phyloP scores from a whole-genome alignment of 1,140 invertebrate genomes.

The Argopecten irradians region DNA sequence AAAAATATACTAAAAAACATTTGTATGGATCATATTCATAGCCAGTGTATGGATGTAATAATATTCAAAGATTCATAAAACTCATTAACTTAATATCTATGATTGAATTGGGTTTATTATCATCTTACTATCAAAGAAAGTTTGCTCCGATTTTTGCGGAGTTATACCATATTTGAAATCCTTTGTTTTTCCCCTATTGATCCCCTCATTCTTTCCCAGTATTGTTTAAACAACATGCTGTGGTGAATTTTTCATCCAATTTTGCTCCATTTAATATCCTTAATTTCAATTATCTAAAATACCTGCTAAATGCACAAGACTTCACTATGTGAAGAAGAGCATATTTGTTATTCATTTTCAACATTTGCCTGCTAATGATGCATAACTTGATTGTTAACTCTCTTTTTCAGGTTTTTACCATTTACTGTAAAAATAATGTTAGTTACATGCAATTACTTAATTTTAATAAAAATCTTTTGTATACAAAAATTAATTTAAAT shows the following conservation, averaged over 20 bases:
- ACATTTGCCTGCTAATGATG: too few species aligned
- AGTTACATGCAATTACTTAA: too few species aligned
- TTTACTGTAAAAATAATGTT: too few species aligned
- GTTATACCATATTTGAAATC: background rate
- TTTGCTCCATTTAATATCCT: background rate
- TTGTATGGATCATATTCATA: too few species aligned
- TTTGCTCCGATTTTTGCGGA: background rate
- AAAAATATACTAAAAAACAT: too few species aligned
- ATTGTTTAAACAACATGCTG: background rate
- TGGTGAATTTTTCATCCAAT: background rate
- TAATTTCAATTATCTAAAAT: background rate
- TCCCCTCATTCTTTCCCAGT: background rate
- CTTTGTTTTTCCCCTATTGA: background rate
- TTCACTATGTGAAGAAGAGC: too few species aligned
- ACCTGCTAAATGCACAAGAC: background rate
- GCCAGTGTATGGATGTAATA: too few species aligned
- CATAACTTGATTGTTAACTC: too few species aligned
- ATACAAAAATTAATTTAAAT: too few species aligned
- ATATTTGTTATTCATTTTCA: too few species aligned
- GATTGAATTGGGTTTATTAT: background rate
- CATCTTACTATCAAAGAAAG: background rate
- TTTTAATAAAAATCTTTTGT: too few species aligned
- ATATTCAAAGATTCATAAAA: background rate
- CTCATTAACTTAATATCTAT: background rate
- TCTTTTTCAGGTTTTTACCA: too few species aligned